Evolutionary conservation across 2,113 vertebrate genomes (phyloP).

Genomic region (Dromaius novaehollandiae): DNA sequence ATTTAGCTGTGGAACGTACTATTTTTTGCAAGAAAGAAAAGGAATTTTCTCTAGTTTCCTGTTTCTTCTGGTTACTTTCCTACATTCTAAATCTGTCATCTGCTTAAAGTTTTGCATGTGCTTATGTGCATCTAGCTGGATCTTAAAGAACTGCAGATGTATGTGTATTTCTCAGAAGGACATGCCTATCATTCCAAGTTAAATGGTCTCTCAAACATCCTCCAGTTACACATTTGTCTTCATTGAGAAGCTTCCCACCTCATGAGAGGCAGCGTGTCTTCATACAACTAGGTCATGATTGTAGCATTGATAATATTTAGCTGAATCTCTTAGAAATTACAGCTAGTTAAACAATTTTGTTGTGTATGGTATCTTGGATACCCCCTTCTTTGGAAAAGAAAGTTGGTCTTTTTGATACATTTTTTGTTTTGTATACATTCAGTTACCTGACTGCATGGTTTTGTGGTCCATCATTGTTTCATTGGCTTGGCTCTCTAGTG

Average conservation of each 20-base stretch:
- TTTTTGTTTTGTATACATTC: background rate
- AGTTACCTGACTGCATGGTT: background rate
- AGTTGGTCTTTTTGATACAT: background rate
- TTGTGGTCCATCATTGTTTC: background rate
- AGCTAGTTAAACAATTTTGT: background rate
- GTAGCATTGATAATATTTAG: background rate
- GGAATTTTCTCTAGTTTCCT: slow-evolving; percentile 9
- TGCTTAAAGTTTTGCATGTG: slow-evolving; percentile 29
- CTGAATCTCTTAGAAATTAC: background rate
- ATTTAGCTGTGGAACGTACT: background rate
- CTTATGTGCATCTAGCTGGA: slow-evolving; percentile 3
- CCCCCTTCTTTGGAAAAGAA: background rate
- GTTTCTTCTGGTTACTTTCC: slow-evolving; percentile 22
- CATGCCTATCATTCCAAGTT: background rate
- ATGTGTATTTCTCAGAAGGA: slow-evolving; percentile 12
- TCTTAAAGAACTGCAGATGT: slow-evolving; percentile 34
- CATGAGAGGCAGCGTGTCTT: background rate
- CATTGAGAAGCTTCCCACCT: background rate
- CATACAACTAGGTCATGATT: background rate
- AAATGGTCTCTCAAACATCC: background rate
- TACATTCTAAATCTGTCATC: slow-evolving; percentile 36
- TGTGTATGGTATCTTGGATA: background rate
- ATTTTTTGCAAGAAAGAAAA: background rate
- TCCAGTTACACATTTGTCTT: background rate
- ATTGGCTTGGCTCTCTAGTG: background rate